These are phyloP conservation scores for Aspidoscelis tigris DNA, from an alignment of 2,113 vertebrate genomes.

Conservation along the genomic window DNA sequence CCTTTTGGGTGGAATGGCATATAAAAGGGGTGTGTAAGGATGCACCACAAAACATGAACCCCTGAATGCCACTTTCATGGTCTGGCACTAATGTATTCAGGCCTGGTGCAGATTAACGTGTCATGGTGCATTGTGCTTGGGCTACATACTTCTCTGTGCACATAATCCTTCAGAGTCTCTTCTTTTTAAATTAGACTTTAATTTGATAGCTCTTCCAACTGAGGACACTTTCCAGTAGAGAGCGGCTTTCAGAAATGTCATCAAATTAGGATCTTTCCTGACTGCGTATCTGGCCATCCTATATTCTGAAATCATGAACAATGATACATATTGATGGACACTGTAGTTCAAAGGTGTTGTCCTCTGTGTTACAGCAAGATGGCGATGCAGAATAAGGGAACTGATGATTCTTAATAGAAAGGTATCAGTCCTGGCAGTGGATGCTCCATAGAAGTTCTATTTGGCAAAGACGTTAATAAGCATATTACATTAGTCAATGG, in stretches of 20 bases:
- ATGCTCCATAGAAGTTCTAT: background rate
- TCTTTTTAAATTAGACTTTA: background rate
- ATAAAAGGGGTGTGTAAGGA: no score
- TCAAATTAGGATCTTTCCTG: background rate
- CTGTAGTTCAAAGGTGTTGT: background rate
- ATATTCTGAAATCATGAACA: background rate
- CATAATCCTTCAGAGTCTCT: background rate
- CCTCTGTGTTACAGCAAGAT: slow-evolving; percentile 64
- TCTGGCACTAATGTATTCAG: no score
- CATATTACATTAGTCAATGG: background rate
- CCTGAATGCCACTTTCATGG: no score
- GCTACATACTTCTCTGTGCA: no score
- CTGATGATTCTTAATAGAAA: background rate
- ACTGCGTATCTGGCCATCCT: background rate
- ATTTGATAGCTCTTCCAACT: background rate
- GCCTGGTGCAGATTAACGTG: no score
- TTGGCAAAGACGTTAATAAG: background rate
- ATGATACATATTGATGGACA: background rate
- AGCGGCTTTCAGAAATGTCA: background rate
- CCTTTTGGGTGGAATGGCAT: no score
- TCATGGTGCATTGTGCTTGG: no score
- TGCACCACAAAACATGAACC: no score
- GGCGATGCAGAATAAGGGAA: slow-evolving; percentile 72
- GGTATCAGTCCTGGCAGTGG: fast-evolving
- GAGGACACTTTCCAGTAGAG: background rate